Base-by-base conservation (phyloP, 2,888 invertebrate genomes). In the Cheiracanthium punctorium region DNA sequence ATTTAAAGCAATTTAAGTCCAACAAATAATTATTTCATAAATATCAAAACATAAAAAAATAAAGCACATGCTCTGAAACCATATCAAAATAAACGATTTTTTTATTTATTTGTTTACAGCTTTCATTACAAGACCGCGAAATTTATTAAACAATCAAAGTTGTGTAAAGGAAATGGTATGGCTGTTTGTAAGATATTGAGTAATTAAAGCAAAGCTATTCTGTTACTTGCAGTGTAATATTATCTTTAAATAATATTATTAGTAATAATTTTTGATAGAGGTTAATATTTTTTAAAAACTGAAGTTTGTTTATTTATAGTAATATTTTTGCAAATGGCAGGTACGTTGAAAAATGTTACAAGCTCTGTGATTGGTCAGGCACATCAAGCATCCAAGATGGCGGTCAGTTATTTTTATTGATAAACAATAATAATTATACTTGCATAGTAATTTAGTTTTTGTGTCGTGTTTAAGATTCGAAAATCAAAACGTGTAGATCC, bases 381-480 rank as follows among this genome's bases (percentile, higher is more conserved):
- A 14, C 30, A 64, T n/a, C 29, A 52, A 77, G 67, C 82, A 84
- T 84, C 82, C 14, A 84, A 84, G 70, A 84, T 84, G 82, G 82
- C 82, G 82, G 43, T 28, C 33, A 33, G 67, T 73, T 77, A 84
- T 84, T 84, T 84, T 84, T 84, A 76, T 84, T 84, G 58, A 24
- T 58, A 4, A 58, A 24, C 24, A 58, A 58, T 58, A 58, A 24
- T 58, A 58, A 24, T 58, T 24, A 24, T 58, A 24, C 24, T 20
- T 58, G 24, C 17, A 24, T n/a, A 24, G 24, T 24, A 24, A 24
- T 17, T 58, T 2, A 24, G 1, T 24, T 58, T n/a, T 2, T 24
- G 5, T 17, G 5, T 58, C 2, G 5, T 24, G 24, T 1, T 4
- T 2, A 24, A 58, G 58, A 24, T 17, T 24, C 4, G 14, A 1